These are phyloP conservation scores for Tachystola acroxantha DNA, from an alignment of 2,888 invertebrate genomes.

Conservation along the genomic window DNA sequence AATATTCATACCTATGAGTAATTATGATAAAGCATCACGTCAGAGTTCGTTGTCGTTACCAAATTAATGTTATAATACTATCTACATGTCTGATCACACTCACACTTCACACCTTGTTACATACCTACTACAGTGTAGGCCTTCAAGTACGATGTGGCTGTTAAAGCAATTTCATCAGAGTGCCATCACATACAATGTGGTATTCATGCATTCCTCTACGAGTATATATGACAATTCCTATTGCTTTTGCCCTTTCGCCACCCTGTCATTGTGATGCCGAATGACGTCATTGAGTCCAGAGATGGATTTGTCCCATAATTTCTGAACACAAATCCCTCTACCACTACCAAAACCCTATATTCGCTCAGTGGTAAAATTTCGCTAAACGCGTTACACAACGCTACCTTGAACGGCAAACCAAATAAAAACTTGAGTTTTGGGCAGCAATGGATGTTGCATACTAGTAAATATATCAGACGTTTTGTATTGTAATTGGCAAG, in stretches of 20 bases:
- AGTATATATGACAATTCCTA: slow-evolving; percentile 18
- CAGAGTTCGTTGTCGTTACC: too few relatives aligned
- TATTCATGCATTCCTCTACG: slow-evolving; percentile 1
- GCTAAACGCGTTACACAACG: slow-evolving; percentile 26
- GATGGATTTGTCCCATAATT: slow-evolving; percentile 74
- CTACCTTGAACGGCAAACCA: slow-evolving; percentile 11
- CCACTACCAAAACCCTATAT: slow-evolving; percentile 15
- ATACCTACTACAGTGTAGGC: too few relatives aligned
- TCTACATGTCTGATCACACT: too few relatives aligned
- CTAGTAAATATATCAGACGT: slow-evolving; percentile 12
- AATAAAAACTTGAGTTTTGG: neutral
- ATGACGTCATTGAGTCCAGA: slow-evolving; percentile 70
- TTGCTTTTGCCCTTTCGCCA: slow-evolving; percentile 54
- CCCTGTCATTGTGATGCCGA: slow-evolving; percentile 67
- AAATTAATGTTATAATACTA: too few relatives aligned
- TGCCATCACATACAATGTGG: slow-evolving; percentile 3
- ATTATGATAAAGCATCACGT: too few relatives aligned
- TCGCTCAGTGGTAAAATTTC: slow-evolving; percentile 5
- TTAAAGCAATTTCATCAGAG: slow-evolving; percentile 4
- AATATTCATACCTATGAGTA: too few relatives aligned
- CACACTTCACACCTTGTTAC: too few relatives aligned
- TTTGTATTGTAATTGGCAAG: slow-evolving; percentile 51
- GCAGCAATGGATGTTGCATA: slow-evolving; percentile 28
- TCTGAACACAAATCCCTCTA: slow-evolving; percentile 50
- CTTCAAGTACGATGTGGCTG: neutral